Evolutionary conservation across 2,113 vertebrate genomes (phyloP).

Genomic region (Climacteris rufus): DNA sequence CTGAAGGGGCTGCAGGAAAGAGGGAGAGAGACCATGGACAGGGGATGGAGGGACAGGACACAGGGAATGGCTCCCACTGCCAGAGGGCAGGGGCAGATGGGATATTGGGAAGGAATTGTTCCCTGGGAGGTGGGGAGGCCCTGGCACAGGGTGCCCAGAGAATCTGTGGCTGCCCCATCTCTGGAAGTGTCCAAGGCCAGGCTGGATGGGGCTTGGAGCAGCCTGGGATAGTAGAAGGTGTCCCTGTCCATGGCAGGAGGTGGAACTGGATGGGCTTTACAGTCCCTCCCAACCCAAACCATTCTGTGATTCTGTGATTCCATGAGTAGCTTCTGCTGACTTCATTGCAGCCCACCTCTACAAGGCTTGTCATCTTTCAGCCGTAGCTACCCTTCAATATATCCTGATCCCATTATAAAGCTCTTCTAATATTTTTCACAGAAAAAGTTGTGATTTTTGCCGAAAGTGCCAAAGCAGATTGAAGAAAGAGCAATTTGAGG

Average conservation of each 20-base stretch:
- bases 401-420: not conserved
- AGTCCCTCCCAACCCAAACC: not conserved
- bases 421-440: not conserved
- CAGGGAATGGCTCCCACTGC: too few relatives aligned
- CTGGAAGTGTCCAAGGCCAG: not conserved
- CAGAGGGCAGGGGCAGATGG: not conserved
- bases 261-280: not conserved
- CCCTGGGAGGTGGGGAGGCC: not conserved
- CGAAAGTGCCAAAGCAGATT: accelerated
- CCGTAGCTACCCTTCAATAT: accelerated
- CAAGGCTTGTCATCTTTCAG: accelerated
- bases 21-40: too few relatives aligned
- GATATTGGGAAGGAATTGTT: too few relatives aligned
- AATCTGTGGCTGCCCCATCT: not conserved
- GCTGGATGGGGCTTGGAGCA: not conserved
- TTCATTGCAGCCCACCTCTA: not conserved
- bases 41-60: too few relatives aligned
- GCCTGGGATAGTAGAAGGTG: not conserved
- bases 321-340: not conserved
- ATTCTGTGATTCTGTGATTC: not conserved
- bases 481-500: not conserved
- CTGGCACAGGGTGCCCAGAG: not conserved
- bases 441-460: not conserved
- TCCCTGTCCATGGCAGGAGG: not conserved
- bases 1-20: too few relatives aligned